phyloP scores from a whole-genome alignment of 2,797 vertebrate species.

The Ibycter americanus region DNA sequence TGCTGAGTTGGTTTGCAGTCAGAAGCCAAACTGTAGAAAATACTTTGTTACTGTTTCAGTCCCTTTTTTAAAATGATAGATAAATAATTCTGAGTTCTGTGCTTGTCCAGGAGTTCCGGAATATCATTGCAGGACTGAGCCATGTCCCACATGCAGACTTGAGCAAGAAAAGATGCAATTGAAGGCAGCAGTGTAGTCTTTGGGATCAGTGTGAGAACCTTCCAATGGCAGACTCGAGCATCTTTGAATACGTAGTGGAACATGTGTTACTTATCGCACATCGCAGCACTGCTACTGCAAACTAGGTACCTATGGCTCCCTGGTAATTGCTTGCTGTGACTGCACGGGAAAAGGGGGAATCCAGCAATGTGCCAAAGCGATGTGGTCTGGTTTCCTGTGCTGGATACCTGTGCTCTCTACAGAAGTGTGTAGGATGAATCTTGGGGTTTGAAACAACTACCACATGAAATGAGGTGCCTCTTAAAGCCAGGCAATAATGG shows the following conservation, averaged over 20 bases:
- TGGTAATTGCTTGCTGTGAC: not conserved
- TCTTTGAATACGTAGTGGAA: not conserved
- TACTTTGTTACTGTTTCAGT: not conserved
- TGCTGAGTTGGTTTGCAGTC: not conserved
- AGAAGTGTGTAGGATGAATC: not conserved
- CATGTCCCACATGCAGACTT: not conserved
- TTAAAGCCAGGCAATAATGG: not conserved
- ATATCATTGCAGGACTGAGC: not conserved
- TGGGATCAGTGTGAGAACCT: not conserved
- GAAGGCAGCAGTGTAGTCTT: not conserved
- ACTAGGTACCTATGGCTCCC: accelerated
- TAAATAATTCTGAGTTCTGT: not conserved
- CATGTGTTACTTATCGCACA: not conserved
- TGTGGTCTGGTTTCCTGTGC: not conserved
- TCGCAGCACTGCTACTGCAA: not conserved
- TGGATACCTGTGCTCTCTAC: not conserved
- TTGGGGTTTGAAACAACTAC: not conserved
- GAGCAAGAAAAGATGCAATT: not conserved
- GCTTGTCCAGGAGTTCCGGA: not conserved
- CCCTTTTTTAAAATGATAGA: not conserved
- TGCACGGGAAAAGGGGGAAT: not conserved
- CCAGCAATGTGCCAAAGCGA: not conserved
- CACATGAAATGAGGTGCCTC: not conserved
- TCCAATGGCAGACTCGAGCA: not conserved
- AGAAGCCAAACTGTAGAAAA: slow-evolving; percentile 1